Evolutionary conservation across 2,888 invertebrate genomes (phyloP).

Genomic region (Coelopa pilipes): DNA sequence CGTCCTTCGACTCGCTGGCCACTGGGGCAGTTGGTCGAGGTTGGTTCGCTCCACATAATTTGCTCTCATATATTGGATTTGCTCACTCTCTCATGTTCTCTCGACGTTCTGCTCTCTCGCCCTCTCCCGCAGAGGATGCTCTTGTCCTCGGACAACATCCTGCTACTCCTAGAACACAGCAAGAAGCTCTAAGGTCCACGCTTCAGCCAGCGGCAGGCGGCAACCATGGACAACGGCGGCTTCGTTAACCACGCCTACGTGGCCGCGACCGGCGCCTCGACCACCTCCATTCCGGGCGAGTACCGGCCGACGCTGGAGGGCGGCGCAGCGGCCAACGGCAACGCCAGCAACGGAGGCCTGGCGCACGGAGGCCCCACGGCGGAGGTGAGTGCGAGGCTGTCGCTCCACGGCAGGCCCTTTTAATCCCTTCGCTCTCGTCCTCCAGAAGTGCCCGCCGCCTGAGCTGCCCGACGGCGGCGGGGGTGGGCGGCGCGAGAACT

Average conservation of each 20-base stretch:
- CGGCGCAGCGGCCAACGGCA: not conserved
- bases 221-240: slow-evolving; percentile 38
- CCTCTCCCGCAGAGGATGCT: slow-evolving; percentile 41
- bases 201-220: not conserved
- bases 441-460: no score
- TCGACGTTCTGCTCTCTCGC: not conserved
- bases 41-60: not conserved
- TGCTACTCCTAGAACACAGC: slow-evolving; percentile 42
- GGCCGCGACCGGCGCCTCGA: slow-evolving; percentile 34
- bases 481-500: slow-evolving; percentile 62
- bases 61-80: not conserved
- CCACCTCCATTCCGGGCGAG: slow-evolving; percentile 46
- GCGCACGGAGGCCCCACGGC: not conserved
- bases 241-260: slow-evolving; percentile 43
- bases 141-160: slow-evolving; percentile 44
- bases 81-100: no score
- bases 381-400: not conserved
- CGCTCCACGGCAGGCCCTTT: no score
- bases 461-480: slow-evolving; percentile 4
- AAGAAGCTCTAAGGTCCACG: slow-evolving; percentile 32
- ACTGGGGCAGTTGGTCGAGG: not conserved
- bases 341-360: not conserved
- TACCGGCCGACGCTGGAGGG: slow-evolving; percentile 40
- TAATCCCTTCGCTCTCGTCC: no score
- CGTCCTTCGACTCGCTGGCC: not conserved